phyloP scores from a whole-genome alignment of 1,140 invertebrate species.

The Paracyclopina nana region DNA sequence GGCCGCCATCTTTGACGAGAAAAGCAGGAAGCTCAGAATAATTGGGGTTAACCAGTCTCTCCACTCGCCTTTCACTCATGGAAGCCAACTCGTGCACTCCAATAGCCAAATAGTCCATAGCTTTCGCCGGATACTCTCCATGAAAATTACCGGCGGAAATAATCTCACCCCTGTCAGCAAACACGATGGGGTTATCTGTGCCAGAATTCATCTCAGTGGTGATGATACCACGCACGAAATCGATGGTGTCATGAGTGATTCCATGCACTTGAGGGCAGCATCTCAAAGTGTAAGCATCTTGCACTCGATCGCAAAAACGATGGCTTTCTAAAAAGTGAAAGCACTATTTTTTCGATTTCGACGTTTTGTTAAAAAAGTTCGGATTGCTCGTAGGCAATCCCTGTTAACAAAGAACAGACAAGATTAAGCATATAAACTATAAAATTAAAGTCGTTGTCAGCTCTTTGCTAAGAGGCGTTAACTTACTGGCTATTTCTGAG shows the following conservation, averaged over 20 bases:
- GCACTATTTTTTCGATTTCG: neutral
- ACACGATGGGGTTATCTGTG: constrained; percentile 51
- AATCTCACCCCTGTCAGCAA: constrained; percentile 43
- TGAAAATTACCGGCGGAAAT: constrained; percentile 50
- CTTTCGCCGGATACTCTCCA: constrained; percentile 55
- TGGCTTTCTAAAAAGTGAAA: constrained; percentile 35
- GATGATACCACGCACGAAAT: constrained; percentile 41
- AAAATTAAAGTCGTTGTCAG: no score
- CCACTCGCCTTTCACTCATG: constrained; percentile 47
- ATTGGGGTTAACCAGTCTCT: constrained; percentile 47
- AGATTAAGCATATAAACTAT: no score
- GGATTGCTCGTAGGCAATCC: neutral
- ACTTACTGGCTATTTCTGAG: constrained; percentile 43
- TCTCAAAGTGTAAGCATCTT: constrained; percentile 50
- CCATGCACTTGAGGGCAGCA: constrained; percentile 50
- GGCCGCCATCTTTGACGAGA: constrained; percentile 43
- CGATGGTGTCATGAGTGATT: constrained; percentile 45
- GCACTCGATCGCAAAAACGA: constrained; percentile 45
- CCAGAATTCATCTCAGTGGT: constrained; percentile 48
- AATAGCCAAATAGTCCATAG: constrained; percentile 47
- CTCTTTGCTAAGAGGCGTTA: neutral
- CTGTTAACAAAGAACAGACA: no score
- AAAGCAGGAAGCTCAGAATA: constrained; percentile 42
- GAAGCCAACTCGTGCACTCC: constrained; percentile 47
- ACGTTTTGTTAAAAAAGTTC: neutral